Conservation (phyloP, 1,140 invertebrate species). For the Bombus waltoni region DNA sequence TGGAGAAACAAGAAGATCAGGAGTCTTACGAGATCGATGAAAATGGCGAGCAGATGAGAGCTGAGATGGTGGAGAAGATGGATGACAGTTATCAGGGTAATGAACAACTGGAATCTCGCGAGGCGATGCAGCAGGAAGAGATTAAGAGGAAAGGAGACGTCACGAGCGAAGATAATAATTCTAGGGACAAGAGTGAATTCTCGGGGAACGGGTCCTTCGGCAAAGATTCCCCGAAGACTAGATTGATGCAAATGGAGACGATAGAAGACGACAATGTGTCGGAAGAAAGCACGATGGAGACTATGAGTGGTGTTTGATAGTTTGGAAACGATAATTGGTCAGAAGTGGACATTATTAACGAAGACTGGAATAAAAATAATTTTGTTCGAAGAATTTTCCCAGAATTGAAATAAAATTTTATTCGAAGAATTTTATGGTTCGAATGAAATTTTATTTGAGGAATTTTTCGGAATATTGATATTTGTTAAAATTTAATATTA, state of each 20-base stretch:
- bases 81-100: not conserved
- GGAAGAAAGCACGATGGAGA: not conserved
- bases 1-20: not conserved
- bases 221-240: not conserved
- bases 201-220: not conserved
- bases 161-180: not conserved
- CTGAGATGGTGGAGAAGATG: not conserved
- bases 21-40: not conserved
- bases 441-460: not conserved
- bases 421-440: not conserved
- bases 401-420: not conserved
- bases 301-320: not conserved
- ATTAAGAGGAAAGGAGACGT: not conserved
- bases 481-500: not conserved
- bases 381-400: too few relatives aligned
- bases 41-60: too few relatives aligned
- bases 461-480: not conserved
- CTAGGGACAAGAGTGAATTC: not conserved
- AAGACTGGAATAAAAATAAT: not conserved
- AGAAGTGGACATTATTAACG: not conserved
- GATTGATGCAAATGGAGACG: not conserved
- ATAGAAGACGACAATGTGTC: not conserved
- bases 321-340: not conserved
- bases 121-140: not conserved
- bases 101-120: not conserved